A percentile compares a stretch with the other conserved stretches of the same genome.
phyloP scores from a whole-genome alignment of 2,113 vertebrate genomes.

The Rhagologus leucostigma region DNA sequence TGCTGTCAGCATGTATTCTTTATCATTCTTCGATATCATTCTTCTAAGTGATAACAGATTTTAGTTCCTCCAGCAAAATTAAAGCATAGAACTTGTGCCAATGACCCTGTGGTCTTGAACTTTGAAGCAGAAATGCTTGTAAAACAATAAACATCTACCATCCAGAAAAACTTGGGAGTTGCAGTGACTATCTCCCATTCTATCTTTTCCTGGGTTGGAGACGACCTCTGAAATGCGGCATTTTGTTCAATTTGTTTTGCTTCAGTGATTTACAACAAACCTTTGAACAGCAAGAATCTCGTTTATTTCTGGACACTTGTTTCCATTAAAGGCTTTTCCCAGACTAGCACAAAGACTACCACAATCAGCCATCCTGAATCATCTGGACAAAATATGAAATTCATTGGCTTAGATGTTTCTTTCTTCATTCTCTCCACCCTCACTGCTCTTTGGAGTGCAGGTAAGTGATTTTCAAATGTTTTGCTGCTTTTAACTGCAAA shows the following conservation, averaged over 20 bases:
- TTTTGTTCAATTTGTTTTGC: not conserved
- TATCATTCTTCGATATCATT: not conserved
- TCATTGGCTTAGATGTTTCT: not conserved
- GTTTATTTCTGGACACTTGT: not conserved
- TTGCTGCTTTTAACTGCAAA: not conserved
- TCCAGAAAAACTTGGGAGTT: not conserved
- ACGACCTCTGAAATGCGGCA: not conserved
- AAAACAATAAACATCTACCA: not conserved
- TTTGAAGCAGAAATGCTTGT: conserved; percentile 1
- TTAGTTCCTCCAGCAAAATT: not conserved
- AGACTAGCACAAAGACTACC: not conserved
- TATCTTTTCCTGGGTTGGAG: not conserved
- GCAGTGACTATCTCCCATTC: not conserved
- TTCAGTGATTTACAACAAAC: conserved; percentile 22
- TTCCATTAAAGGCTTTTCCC: not conserved
- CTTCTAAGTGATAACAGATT: not conserved
- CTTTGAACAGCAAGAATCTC: conserved; percentile 10
- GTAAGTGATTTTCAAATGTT: conserved; percentile 11
- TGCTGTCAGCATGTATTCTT: not conserved
- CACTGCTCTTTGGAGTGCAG: not conserved
- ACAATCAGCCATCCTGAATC: not conserved
- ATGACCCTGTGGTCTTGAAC: not conserved
- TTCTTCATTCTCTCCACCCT: not conserved
- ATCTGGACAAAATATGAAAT: conserved; percentile 10
- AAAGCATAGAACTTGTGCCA: not conserved